Evolutionary conservation across 2,797 vertebrate species (phyloP), one percentile per base, ranked within the genome.

Genomic region (Hirundo rustica): DNA sequence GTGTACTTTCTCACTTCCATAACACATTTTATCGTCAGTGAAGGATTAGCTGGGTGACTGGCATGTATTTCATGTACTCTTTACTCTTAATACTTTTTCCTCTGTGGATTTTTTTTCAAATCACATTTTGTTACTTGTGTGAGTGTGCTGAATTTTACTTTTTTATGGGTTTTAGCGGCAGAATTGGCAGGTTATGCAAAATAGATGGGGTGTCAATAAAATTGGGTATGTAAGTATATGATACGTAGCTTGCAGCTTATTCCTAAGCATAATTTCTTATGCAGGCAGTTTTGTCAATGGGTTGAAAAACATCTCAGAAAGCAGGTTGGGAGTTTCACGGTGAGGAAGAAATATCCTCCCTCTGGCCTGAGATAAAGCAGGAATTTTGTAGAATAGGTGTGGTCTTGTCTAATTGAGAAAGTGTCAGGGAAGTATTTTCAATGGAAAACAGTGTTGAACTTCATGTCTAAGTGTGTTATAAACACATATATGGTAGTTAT

Each of bases 251-350:
- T 88, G 27, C 36, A 57, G 7, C 25, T 64, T 85, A 48, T 86
- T 73, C 51, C 19, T 64, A 25, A 91, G 34, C n/a, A 22, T 62
- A 2, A 15, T 84, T 88, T 88, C 23, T 77, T 64, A 34, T 5
- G 29, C 16, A 55, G 51, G 13, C 29, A 32, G 19, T 80, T 88
- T 73, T 86, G 45, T 62, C n/a, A 81, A 14, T 4, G n/a, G 32
- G 10, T 84, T 86, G 38, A 70, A 74, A 85, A 94, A 27, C 29
- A 30, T n/a, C 57, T 80, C 61, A 38, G 68, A 80, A 91, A 77
- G 45, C 34, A 50, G 45, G 7, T 22, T 79, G 32, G 21, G 45
- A 78, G 8, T 90, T 91, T 70, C 42, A 67, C 21, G 44, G 36
- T 29, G 71, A 82, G 60, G 32, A 88, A 51, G 27, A 76, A 66